Percentiles rank a stretch among this genome's conserved stretches.
These are phyloP conservation scores for Drosophila monieri DNA, from an alignment of 2,888 invertebrate species.

Conservation along the genomic window DNA sequence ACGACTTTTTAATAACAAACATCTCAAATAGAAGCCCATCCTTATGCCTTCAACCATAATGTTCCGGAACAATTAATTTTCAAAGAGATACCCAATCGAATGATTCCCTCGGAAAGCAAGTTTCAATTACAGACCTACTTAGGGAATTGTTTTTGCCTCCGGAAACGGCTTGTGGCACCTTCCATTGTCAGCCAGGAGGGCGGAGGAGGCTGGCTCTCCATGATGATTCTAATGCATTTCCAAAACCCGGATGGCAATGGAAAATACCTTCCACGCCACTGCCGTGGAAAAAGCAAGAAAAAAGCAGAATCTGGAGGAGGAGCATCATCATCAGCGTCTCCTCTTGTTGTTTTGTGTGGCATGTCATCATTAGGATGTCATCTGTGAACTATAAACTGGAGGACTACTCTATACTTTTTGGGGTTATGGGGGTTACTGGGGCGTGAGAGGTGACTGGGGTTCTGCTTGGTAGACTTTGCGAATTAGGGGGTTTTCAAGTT, in stretches of 20 bases:
- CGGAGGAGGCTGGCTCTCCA: too few species aligned
- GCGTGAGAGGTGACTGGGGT: neutral
- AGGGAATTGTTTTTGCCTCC: conserved; percentile 41
- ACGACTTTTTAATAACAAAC: conserved; percentile 16
- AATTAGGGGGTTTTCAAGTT: too few species aligned
- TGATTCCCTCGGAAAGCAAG: neutral
- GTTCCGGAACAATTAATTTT: neutral
- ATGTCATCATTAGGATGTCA: conserved; percentile 71
- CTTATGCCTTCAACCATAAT: neutral
- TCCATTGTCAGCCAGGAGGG: neutral
- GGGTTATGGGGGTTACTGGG: neutral
- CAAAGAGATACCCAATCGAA: neutral
- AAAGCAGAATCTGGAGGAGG: conserved; percentile 2
- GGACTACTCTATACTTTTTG: conserved; percentile 1
- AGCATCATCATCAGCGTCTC: conserved; percentile 22
- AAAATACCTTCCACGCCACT: conserved; percentile 5
- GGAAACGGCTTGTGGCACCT: conserved; percentile 13
- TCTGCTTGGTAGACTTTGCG: neutral
- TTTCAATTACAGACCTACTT: conserved; percentile 40
- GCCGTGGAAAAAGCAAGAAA: neutral
- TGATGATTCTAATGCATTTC: conserved; percentile 64
- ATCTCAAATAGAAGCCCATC: neutral
- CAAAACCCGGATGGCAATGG: conserved; percentile 39
- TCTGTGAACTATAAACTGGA: conserved; percentile 56
- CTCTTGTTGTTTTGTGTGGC: conserved; percentile 57